Evolutionary conservation across 1,140 invertebrate species (phyloP).

Genomic region (Calycopis cecrops): DNA sequence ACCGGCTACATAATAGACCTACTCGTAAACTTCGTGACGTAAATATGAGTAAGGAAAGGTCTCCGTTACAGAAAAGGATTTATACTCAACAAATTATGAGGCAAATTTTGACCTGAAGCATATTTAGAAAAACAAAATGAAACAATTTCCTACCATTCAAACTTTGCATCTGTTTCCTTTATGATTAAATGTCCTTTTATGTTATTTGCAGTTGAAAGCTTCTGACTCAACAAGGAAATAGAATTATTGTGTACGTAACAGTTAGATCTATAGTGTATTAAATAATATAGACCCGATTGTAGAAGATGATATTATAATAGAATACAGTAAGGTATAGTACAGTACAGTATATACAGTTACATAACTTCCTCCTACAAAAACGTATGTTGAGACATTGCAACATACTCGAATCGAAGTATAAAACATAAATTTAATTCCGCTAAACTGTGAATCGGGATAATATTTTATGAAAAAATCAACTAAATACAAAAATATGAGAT

Average conservation of each 20-base stretch:
- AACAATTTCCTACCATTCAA: slow-evolving; percentile 12
- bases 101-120: slow-evolving; percentile 6
- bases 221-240: slow-evolving; percentile 2
- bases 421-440: no score
- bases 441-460: no score
- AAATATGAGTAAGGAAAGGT: slow-evolving; percentile 51
- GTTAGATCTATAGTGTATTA: not conserved
- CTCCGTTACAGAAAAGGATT: slow-evolving; percentile 32
- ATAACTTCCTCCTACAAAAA: no score
- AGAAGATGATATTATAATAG: no score
- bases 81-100: slow-evolving; percentile 19
- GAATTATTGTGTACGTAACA: not conserved
- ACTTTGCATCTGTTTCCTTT: slow-evolving; percentile 13
- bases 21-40: slow-evolving; percentile 49
- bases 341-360: no score
- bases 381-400: no score
- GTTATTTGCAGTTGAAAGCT: slow-evolving; percentile 7
- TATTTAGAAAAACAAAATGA: slow-evolving; percentile 17
- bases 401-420: no score
- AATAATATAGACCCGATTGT: no score
- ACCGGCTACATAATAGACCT: slow-evolving; percentile 40
- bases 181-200: slow-evolving; percentile 9
- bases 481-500: no score
- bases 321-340: no score
- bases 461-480: no score